Evolutionary conservation across 1,140 invertebrate genomes (phyloP), one percentile per base, ranked within the genome.

Genomic region (Lamellibrachia luymesi): DNA sequence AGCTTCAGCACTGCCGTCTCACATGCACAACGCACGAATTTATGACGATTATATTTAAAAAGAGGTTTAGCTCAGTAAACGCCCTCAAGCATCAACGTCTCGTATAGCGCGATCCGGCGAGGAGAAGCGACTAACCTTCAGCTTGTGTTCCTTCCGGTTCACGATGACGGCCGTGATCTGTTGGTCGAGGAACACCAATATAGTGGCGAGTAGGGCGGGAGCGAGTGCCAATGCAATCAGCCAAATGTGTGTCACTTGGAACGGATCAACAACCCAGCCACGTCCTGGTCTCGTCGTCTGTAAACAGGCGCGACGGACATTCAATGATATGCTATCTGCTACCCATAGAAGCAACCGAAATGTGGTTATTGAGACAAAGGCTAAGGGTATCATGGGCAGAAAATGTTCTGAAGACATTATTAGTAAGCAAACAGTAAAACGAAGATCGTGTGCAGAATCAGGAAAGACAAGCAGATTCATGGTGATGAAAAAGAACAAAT

Each of bases 161-260:
- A 99, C 98, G 95, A 99, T 99, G 51, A 99, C 99, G 92, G 98
- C 98, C 1, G 99, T 99, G 93, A 99, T 99, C 97, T 99, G 99
- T 96, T 99, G 99, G 97, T 99, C 99, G 98, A 99, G 99, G 96
- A 99, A 99, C 95, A 99, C 98, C 6, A 99, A 97, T 95, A 99
- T 99, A 25, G 98, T 99, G 52, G 98, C 98, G 25, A 99, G 96
- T 7, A 99, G 96, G 91, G 99, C 99, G 1, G 99, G 99, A 51
- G 99, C 96, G 51, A 98, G 94, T 6, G 99, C 98, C 4, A 98
- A 97, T 2, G 98, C 95, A 1, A 97, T 96, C 89, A 98, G 98
- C 98, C 98, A 99, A 95, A 98, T 97, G 91, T 92, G 94, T 2
- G 98, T 98, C 96, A 93, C 89, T 22, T 93, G 49, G 50, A 91